Base-by-base conservation (phyloP, 2,888 invertebrate genomes). In the Agonum fuliginosum region DNA sequence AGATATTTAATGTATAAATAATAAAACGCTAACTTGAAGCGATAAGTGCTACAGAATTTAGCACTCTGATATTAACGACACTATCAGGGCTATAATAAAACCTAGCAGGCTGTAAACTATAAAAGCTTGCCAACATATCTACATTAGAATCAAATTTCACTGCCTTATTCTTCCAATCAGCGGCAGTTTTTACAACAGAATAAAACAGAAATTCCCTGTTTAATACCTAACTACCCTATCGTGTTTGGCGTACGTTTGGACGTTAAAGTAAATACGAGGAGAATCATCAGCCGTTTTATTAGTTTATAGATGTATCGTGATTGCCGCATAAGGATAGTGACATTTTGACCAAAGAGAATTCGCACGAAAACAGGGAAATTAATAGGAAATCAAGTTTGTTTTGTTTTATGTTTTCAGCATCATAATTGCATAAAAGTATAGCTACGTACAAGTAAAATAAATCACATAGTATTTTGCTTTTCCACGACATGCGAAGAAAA, bases 121-220 rank as follows among this genome's bases (percentile, higher is more conserved):
- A 30, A 30, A 30, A 30, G 46, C 17, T 46, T 46, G 5, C 5
- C 46, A 46, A 17, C 46, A 46, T 46, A 46, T 46, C 46, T 17
- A 14, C 46, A 46, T 46, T 46, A 46, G 46, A 46, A 46, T 46
- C 46, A 46, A 12, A 46, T 14, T 46, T 46, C 4, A 46, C 14
- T 46, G 46, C 46, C 46, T 46, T 6, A 41, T 41, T 12, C 46
- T 46, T 46, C 46, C 46, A 46, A 46, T 46, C 46, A 46, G 17
- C 46, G 46, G 46, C 46, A 17, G 37, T 2, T 37, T 46, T 46
- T 46, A 46, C 17, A 6, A 46, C 17, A 1, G 46, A 46, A 46
- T 46, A 46, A 46, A 37, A 12, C 17, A 17, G 46, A 46, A 20
- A 46, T 37, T 37, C 37, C 37, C 37, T 8, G 37, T 10, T 3